Evolutionary conservation across 1,140 invertebrate genomes (phyloP).

Genomic region (Idris sp.): DNA sequence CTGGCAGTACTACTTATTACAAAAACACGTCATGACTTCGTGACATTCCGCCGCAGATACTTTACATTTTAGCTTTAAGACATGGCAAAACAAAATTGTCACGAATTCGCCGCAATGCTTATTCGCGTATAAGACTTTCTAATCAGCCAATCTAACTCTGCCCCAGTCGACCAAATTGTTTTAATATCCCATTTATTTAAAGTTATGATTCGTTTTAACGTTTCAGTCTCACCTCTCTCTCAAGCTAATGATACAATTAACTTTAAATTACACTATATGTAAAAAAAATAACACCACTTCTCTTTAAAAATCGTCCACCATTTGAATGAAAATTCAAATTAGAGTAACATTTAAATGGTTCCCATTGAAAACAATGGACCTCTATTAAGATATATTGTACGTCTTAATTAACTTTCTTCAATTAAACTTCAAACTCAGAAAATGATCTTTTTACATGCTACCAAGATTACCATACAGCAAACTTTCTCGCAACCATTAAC

Average conservation of each 20-base stretch:
- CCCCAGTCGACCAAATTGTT: constrained; percentile 4
- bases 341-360: constrained; percentile 10
- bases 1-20: constrained; percentile 33
- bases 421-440: constrained; percentile 27
- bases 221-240: too few relatives aligned
- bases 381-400: constrained; percentile 4
- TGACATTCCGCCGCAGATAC: constrained; percentile 42
- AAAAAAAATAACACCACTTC: too few relatives aligned
- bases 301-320: too few relatives aligned
- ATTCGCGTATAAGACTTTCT: constrained; percentile 44
- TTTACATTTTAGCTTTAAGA: constrained; percentile 47
- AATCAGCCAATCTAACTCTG: constrained; percentile 27
- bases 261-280: constrained; percentile 32
- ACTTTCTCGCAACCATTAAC: constrained; percentile 38
- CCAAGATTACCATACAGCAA: constrained; percentile 21
- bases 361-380: constrained; percentile 10
- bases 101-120: constrained; percentile 36
- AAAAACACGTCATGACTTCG: constrained; percentile 54
- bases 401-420: constrained; percentile 36
- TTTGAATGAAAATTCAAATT: constrained; percentile 11
- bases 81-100: constrained; percentile 44
- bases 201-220: constrained; percentile 23
- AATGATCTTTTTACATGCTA: constrained; percentile 14
- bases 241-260: constrained; percentile 28
- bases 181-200: constrained; percentile 24